Base-by-base conservation (phyloP, 2,797 vertebrate species). In the Tympanoctomys barrerae region DNA sequence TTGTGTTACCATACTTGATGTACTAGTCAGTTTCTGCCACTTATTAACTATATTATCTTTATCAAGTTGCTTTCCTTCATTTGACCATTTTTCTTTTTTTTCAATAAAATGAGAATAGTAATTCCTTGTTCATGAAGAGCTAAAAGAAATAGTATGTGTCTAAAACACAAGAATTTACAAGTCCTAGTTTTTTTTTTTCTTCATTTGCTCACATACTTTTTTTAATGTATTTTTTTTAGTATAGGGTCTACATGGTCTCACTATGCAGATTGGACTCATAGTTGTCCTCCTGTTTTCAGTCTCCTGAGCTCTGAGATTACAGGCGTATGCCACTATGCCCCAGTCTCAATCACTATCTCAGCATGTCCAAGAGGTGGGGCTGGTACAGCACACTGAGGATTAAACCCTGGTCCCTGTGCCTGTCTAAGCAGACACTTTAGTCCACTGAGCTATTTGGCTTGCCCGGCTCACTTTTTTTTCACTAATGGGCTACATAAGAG, bases 121-220 rank as follows among this genome's bases (percentile, higher is more conserved):
- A 28, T 71, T 64, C 8, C 19, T 68, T 61, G 62, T 79, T 87
- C 1, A 75, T 75, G 49, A 42, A 79, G 46, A 49, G 54, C 11
- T 80, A 16, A 73, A 71, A 91, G 85, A 91, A 85, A 81, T 70
- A 82, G 10, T 81, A 9, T 42, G 18, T 92, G 39, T 87, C 66
- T 90, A 57, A 36, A 57, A 90, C 31, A 22, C 28, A 16, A 19
- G 59, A 77, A 16, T 92, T 90, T 64, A 22, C 64, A 64, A 64
- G 79, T 64, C 70, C 42, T 57, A 82, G 54, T 70, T 91, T 10
- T 46, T 77, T 75, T 89, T 39, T 77, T 57, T 22, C 22, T 33
- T 36, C 77, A 24, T 26, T 59, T 80, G 57, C 66, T 2, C 3
- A 46, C 49, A 68, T 57, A 57, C 5, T 57, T 57, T 57, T 57